These are phyloP conservation scores for Philopedon plagiatum DNA, from an alignment of 2,888 invertebrate genomes.

Conservation along the genomic window DNA sequence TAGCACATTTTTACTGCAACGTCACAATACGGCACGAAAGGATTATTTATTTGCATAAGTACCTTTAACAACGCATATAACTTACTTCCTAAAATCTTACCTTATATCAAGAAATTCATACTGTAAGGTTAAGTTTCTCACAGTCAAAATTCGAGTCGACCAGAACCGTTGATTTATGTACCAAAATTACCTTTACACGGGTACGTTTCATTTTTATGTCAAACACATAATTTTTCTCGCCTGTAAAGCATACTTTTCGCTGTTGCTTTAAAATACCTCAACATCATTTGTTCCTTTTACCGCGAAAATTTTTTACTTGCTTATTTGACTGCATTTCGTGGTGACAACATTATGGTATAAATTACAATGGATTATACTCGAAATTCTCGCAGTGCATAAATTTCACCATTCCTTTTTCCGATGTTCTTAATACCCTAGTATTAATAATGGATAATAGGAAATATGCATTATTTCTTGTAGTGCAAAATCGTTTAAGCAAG, in stretches of 20 bases:
- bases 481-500: too few relatives aligned
- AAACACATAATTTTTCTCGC: constrained; percentile 48
- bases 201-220: constrained; percentile 55
- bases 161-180: constrained; percentile 54
- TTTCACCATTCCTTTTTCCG: neutral
- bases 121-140: constrained; percentile 32
- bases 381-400: neutral
- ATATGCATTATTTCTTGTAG: too few relatives aligned
- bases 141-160: constrained; percentile 39
- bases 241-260: constrained; percentile 31
- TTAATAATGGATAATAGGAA: neutral
- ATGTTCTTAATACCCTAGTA: too few relatives aligned
- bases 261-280: constrained; percentile 32
- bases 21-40: too few relatives aligned
- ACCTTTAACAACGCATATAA: too few relatives aligned
- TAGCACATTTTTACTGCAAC: too few relatives aligned
- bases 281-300: constrained; percentile 33
- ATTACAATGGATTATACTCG: constrained; percentile 20
- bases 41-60: too few relatives aligned
- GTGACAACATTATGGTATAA: constrained; percentile 34
- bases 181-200: constrained; percentile 53
- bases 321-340: constrained; percentile 22
- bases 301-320: constrained; percentile 25
- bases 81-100: constrained; percentile 25
- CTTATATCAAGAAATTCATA: constrained; percentile 38